These are phyloP conservation scores for Meiosimyza platycephala DNA, from an alignment of 2,888 invertebrate genomes.

Conservation along the genomic window DNA sequence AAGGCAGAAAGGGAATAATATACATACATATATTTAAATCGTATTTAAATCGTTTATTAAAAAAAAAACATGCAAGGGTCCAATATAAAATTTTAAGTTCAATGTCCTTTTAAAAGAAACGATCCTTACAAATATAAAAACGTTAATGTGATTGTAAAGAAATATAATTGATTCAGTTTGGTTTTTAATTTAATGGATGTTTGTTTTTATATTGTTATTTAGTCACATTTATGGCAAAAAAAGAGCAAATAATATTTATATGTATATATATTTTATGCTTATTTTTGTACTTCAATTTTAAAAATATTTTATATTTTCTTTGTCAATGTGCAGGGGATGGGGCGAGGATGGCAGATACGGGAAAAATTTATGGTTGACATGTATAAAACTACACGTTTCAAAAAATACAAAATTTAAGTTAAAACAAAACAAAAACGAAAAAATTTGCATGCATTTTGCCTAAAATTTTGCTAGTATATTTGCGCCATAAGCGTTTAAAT, in stretches of 20 bases:
- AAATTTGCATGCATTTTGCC: background rate
- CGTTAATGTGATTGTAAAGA: background rate
- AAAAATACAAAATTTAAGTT: no score
- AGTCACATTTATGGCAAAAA: conserved; percentile 40
- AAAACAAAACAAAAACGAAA: background rate
- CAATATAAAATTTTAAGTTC: no score
- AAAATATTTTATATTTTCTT: conserved; percentile 33
- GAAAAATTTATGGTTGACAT: no score
- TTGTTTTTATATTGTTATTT: conserved; percentile 30
- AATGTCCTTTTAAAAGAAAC: no score
- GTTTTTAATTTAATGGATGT: background rate
- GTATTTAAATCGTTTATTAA: no score
- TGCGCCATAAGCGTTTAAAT: background rate
- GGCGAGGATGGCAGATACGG: no score
- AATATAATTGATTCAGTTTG: background rate
- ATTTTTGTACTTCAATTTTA: conserved; percentile 33
- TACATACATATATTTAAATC: no score
- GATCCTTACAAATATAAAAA: no score
- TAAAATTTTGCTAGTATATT: conserved; percentile 17
- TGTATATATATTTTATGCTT: conserved; percentile 40
- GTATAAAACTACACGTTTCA: no score
- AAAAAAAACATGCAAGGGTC: no score
- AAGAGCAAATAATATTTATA: conserved; percentile 34
- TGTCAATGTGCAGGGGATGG: no score
- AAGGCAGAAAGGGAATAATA: no score